Conservation (phyloP, 2,797 vertebrate genomes). For the Acrocephalus scirpaceus region DNA sequence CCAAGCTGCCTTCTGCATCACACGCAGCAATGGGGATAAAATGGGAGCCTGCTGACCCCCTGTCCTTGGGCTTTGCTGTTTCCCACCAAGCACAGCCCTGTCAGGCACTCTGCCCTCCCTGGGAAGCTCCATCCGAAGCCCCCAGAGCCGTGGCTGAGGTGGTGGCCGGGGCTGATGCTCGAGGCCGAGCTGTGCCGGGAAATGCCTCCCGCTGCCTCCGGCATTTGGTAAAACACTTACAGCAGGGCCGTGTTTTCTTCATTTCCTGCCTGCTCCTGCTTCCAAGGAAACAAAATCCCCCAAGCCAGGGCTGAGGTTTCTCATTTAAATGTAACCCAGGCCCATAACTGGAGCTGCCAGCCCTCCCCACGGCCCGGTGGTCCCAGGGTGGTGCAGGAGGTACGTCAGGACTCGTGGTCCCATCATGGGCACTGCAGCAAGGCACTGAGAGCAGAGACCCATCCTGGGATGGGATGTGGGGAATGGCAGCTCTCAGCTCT, state of each 20-base stretch:
- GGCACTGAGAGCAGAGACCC: not conserved
- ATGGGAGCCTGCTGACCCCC: not conserved
- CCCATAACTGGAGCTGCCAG: not conserved
- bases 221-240: constrained; percentile 38
- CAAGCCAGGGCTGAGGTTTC: constrained; percentile 48
- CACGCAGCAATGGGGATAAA: accelerated
- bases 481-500: accelerated
- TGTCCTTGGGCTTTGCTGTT: accelerated
- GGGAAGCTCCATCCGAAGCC: accelerated
- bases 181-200: not conserved
- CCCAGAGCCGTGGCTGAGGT: not conserved
- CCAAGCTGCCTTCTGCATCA: accelerated
- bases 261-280: constrained; percentile 51
- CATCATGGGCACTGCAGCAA: accelerated
- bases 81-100: not conserved
- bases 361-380: accelerated
- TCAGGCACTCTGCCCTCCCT: not conserved
- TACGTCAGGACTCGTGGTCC: accelerated
- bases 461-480: not conserved
- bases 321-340: constrained; percentile 8
- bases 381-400: not conserved
- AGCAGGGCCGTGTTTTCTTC: constrained; percentile 12
- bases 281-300: constrained; percentile 57
- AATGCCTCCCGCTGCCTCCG: constrained; percentile 27
- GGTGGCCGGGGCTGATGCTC: not conserved